These are phyloP conservation scores for Acleris holmiana DNA, from an alignment of 2,888 invertebrate genomes.

Conservation along the genomic window DNA sequence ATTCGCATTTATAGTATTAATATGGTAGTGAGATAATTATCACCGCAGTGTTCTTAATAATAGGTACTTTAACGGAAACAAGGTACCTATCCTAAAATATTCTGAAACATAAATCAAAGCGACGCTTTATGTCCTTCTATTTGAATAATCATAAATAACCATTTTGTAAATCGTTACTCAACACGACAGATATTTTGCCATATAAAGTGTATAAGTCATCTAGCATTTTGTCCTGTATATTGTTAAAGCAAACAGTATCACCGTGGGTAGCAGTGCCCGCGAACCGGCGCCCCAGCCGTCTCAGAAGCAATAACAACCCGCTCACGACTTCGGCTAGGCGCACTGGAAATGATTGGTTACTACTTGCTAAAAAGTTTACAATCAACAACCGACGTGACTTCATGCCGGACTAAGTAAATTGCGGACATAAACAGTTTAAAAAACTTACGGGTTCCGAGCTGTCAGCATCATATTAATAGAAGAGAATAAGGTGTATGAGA, in stretches of 20 bases:
- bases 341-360: constrained; percentile 31
- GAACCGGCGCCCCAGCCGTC: neutral
- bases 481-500: too few species aligned
- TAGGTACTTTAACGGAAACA: too few species aligned
- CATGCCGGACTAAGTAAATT: constrained; percentile 11
- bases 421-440: neutral
- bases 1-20: too few species aligned
- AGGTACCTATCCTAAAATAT: too few species aligned
- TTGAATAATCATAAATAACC: too few species aligned
- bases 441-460: neutral
- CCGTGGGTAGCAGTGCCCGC: neutral
- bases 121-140: too few species aligned
- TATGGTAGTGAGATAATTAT: too few species aligned
- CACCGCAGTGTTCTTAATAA: too few species aligned
- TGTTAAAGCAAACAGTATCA: constrained; percentile 9
- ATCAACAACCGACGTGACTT: constrained; percentile 17
- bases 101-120: too few species aligned
- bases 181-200: neutral
- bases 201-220: neutral
- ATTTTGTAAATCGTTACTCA: neutral
- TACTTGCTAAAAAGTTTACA: constrained; percentile 22
- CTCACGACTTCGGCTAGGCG: constrained; percentile 20
- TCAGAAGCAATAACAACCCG: constrained; percentile 7
- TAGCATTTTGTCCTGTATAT: neutral
- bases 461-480: too few species aligned